These are phyloP conservation scores for Hexactinellida sp. DNA, from an alignment of 37 sponge, comb jelly and placozoan species.

Conservation along the genomic window DNA sequence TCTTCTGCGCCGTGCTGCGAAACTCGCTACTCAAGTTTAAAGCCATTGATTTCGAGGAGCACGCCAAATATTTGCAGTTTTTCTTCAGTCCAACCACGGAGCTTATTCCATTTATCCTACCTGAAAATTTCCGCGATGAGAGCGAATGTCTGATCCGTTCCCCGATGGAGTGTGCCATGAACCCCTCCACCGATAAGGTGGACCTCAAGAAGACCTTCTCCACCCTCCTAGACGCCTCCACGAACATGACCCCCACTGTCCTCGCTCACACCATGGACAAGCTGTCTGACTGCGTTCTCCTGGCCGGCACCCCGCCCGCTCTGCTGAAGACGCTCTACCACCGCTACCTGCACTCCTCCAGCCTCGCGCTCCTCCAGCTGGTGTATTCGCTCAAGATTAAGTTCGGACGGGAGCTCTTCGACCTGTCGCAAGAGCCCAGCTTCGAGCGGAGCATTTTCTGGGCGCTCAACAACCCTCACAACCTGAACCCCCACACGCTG, in stretches of 20 bases:
- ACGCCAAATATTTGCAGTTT: neutral
- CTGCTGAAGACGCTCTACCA: neutral
- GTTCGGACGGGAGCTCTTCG: constrained; percentile 13
- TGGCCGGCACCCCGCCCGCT: neutral
- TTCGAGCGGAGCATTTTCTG: neutral
- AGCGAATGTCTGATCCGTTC: neutral
- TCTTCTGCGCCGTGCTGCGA: neutral
- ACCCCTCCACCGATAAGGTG: neutral
- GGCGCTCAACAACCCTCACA: neutral
- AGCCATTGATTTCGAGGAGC: neutral
- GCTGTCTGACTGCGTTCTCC: neutral
- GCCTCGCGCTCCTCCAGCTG: neutral
- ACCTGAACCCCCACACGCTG: constrained; percentile 7
- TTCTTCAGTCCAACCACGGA: neutral
- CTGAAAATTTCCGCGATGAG: neutral
- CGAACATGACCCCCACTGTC: neutral
- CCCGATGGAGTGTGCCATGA: neutral
- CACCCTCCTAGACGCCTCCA: neutral
- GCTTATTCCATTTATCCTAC: neutral
- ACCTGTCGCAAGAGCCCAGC: neutral
- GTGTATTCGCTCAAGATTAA: neutral
- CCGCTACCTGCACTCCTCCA: neutral
- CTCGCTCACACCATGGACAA: neutral
- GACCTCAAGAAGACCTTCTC: constrained; percentile 7
- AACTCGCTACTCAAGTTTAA: neutral